Percentiles rank a stretch among this genome's conserved stretches.
These are phyloP conservation scores for Pollenia griseotomentosa DNA, from an alignment of 2,888 invertebrate species.

Conservation along the genomic window DNA sequence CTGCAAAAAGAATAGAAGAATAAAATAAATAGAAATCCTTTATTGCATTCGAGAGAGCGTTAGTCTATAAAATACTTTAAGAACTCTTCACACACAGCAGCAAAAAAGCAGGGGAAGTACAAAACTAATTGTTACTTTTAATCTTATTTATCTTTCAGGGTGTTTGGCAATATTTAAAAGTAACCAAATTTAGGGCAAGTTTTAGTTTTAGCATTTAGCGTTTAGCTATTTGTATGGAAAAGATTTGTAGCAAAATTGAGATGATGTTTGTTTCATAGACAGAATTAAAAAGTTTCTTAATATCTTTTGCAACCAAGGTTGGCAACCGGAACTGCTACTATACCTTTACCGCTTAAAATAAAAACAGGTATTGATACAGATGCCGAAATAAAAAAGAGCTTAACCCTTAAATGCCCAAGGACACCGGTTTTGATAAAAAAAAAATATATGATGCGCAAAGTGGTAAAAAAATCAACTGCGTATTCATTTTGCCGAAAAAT, in stretches of 20 bases:
- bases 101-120: conserved; percentile 5
- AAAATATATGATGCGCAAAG: too few relatives aligned
- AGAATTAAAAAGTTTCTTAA: too few relatives aligned
- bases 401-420: too few relatives aligned
- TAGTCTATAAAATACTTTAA: conserved; percentile 51
- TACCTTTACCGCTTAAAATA: too few relatives aligned
- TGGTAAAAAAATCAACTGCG: too few relatives aligned
- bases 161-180: background rate
- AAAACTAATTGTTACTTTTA: conserved; percentile 56
- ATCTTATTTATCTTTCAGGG: conserved; percentile 33
- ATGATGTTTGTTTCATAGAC: too few relatives aligned
- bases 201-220: background rate
- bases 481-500: too few relatives aligned
- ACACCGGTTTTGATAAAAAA: too few relatives aligned
- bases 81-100: conserved; percentile 19
- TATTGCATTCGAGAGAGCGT: conserved; percentile 49
- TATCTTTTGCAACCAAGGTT: too few relatives aligned
- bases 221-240: background rate
- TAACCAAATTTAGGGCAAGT: background rate
- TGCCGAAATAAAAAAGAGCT: too few relatives aligned
- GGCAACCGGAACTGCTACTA: too few relatives aligned
- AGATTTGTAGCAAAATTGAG: background rate
- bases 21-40: conserved; percentile 34
- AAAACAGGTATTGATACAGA: too few relatives aligned
- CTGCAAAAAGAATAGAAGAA: background rate